Evolutionary conservation across 2,113 vertebrate species (phyloP), one percentile per base, ranked within the genome.

Genomic region (Calonectris borealis): DNA sequence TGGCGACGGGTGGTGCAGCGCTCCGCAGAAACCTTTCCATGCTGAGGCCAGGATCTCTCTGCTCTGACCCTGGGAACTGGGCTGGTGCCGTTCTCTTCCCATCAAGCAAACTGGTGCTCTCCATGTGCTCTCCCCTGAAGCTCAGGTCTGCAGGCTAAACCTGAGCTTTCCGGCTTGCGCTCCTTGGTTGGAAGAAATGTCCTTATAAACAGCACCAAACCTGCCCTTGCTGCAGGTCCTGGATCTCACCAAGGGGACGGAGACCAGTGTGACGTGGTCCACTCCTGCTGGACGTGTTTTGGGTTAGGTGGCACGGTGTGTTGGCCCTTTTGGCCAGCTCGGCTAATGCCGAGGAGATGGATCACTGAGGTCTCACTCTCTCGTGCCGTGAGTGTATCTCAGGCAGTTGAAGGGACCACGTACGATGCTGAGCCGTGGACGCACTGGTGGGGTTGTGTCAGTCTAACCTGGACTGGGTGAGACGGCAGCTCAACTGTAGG

Each of bases 231-330:
- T 57, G 69, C 32, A 48, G 61, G 4, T 55, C 62, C 58, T 46
- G 64, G 29, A 11, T 40, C 51, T 77, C 31, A 1, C 16, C 18
- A 2, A 36, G 61, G 46, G 24, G 31, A 18, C 2, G 32, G 70
- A 62, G 83, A 36, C 3, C 11, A 0, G 32, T 0, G 57, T 32
- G 85, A 19, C 0, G 3, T 10, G 40, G 17, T 51, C 70, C 22
- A 3, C 21, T 32, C 26, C 51, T 44, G 36, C 55, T 25, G 88
- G 49, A 2, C 36, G 36, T 19, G 20, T 26, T 75, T 26, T 70
- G 76, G 51, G 61, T 24, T 25, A 0, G 17, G 71, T 62, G 75
- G 5, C n/a, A 2, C 1, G 0, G 9, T 7, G 20, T 31, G 24
- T 21, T 27, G 60, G 44, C 46, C 49, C 31, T 66, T 18, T 68